Evolutionary conservation across 1,140 invertebrate species (phyloP).

Genomic region (Lepidurus couesii): DNA sequence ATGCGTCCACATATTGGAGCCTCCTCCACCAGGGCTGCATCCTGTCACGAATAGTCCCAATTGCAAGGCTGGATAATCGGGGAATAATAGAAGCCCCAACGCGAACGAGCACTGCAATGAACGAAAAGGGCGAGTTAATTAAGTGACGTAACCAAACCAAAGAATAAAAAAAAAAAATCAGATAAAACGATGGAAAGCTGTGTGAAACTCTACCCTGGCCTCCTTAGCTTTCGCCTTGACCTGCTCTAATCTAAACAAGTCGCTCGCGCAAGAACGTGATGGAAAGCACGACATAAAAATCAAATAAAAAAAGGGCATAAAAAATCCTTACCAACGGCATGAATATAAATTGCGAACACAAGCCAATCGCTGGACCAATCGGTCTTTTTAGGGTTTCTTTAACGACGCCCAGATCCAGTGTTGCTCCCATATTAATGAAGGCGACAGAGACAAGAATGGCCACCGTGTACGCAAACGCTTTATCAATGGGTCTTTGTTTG

Average conservation of each 20-base stretch:
- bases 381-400: constrained; percentile 64
- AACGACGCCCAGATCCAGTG: constrained; percentile 69
- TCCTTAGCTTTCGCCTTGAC: constrained; percentile 7
- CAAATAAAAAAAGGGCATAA: constrained; percentile 29
- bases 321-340: constrained; percentile 74
- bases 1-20: constrained; percentile 93
- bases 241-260: neutral
- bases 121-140: constrained; percentile 22
- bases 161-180: constrained; percentile 26
- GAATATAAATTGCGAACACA: constrained; percentile 73
- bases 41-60: constrained; percentile 88
- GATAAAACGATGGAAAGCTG: no score
- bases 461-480: constrained; percentile 69
- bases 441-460: constrained; percentile 72
- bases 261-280: neutral
- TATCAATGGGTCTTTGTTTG: constrained; percentile 60
- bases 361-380: constrained; percentile 75
- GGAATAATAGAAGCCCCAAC: constrained; percentile 66
- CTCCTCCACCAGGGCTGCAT: constrained; percentile 82
- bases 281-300: neutral
- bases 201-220: neutral
- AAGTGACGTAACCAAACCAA: constrained; percentile 28
- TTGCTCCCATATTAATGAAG: constrained; percentile 91
- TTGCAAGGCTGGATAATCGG: constrained; percentile 60
- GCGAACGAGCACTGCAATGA: constrained; percentile 65